Conservation (phyloP, 92 coral and sea anemone species). For the Parazoanthus swiftii region DNA sequence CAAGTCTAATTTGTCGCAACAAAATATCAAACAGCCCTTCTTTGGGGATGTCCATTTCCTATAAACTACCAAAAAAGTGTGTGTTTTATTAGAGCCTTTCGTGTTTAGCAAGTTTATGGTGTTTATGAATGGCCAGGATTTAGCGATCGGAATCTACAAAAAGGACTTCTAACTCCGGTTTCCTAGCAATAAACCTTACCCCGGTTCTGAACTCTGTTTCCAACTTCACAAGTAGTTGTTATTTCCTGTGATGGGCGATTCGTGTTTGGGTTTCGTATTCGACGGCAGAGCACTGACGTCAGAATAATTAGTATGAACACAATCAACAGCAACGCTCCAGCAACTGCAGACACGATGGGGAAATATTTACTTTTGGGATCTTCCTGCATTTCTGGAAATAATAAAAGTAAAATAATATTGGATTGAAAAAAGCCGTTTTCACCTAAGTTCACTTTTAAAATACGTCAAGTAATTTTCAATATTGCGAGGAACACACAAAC, state of each 20-base stretch:
- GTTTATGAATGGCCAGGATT: too few species aligned
- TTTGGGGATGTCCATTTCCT: too few species aligned
- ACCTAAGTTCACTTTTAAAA: neutral
- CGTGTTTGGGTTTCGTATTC: neutral
- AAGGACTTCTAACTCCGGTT: too few species aligned
- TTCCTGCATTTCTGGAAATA: neutral
- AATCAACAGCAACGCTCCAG: conserved; percentile 2
- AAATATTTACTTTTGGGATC: neutral
- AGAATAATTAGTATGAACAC: neutral
- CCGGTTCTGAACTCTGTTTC: neutral
- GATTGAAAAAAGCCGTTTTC: too few species aligned
- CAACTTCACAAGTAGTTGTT: neutral
- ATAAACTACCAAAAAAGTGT: too few species aligned
- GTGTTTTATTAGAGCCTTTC: too few species aligned
- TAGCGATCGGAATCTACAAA: too few species aligned
- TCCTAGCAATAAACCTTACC: neutral
- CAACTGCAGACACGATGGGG: conserved; percentile 22
- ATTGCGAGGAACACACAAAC: too few species aligned
- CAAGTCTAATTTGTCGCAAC: too few species aligned
- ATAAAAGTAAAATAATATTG: neutral
- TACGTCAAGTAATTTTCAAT: too few species aligned
- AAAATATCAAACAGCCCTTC: too few species aligned
- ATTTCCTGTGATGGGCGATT: neutral
- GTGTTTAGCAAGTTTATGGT: too few species aligned
- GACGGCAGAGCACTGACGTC: neutral